Evolutionary conservation across 2,888 invertebrate species (phyloP), one percentile per base, ranked within the genome.

Genomic region (Coelinius sp.): DNA sequence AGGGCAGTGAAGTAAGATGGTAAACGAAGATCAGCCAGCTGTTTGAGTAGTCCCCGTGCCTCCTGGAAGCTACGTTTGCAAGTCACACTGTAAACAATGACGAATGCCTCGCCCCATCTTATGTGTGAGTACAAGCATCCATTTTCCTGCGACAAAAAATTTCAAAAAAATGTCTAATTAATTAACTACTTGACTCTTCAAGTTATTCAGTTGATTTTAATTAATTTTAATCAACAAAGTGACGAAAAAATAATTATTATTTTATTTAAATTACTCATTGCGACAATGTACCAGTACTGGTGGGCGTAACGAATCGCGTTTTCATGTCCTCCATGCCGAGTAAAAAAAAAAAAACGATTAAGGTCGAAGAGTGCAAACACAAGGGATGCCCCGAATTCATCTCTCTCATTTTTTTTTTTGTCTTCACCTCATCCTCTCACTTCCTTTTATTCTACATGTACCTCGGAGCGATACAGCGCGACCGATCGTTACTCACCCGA

Each of bases 71-170:
- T 94, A 69, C 92, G 91, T 76, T 92, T 90, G 83, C 94, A 94
- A 83, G 93, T 93, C 53, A 95, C 94, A 53, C 94, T 94, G 88
- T 95, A 95, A 63, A 95, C 94, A 76, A 95, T 91, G 31, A 94
- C 93, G 85, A 94, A 94, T 0, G 94, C 94, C 83, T 95, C 95
- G 27, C 94, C 94, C 94, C 94, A 95, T 81, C 94, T 90, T 75
- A 94, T 90, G 86, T 94, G 94, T 81, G 94, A 94, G 78, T 93
- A 92, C 67, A 94, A 88, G 82, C 94, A 93, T 66, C 93, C 93
- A 79, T 92, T 92, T 88, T 92, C 92, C 93, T 93, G 86, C 79
- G 88, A 90, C 74, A 79, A 70, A 72, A 70, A 70, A 59, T 5
- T 24, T 17, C 17, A 7, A 52, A 67, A 41, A 46, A 24, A 62